Evolutionary conservation across 2,888 invertebrate genomes (phyloP), one percentile per base, ranked within the genome.

Genomic region (Adineta ricciae): DNA sequence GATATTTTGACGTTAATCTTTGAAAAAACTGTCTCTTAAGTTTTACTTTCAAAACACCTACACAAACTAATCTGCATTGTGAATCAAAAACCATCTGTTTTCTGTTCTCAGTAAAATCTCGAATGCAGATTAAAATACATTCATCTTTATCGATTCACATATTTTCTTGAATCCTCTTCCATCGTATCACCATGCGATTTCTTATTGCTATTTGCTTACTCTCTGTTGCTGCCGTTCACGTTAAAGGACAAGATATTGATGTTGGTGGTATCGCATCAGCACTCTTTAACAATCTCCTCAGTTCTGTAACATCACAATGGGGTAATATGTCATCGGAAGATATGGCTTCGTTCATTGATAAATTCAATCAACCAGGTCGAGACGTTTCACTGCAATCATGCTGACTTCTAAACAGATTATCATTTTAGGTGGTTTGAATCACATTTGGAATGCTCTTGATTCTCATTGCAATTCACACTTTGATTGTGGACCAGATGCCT

Each of bases 401-500:
- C 11, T 46, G 46, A 46, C 11, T 46, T 46, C n/a, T n/a, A n/a
- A n/a, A 46, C 46, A 11, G 5, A 11, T 8, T 49, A 73, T 54
- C 72, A n/a, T 50, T 36, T 49, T 72, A 83, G 64, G 49, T 32
- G 85, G 85, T 54, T 78, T 85, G 38, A 27, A 84, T 56, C 83
- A 85, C 50, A 50, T 85, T 36, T 85, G 85, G 85, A 38, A 49
- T 52, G 54, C 78, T 49, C 41, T 85, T 36, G 56, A 82, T 46
- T 41, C 38, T 21, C 84, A 83, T 24, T 85, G 85, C 16, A 83
- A 56, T 41, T 84, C 83, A 78, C 83, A 85, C 49, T 83, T 83
- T 41, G 83, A 85, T 36, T 85, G 85, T 73, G 85, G 85, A 16
- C 85, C 85, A 36, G 83, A 83, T 56, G 85, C 85, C 36, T 85